Conservation (phyloP, 1,140 invertebrate genomes). For the Drosophila albomicans region DNA sequence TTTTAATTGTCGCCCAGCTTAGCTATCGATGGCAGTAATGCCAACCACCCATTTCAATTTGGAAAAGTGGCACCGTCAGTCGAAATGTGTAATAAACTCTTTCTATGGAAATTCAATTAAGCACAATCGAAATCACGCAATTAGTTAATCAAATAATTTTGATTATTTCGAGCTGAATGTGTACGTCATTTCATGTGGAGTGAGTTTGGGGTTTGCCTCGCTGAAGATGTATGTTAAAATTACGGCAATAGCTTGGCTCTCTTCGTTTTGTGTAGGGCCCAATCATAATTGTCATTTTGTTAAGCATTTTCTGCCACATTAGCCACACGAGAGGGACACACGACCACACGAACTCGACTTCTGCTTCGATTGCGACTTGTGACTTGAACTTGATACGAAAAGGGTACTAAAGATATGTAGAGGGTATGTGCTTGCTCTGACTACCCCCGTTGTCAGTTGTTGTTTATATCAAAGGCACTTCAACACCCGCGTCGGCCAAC, state of each 20-base stretch:
- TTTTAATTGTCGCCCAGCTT: conserved; percentile 63
- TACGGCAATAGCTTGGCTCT: conserved; percentile 31
- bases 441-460: conserved; percentile 75
- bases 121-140: conserved; percentile 82
- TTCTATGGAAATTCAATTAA: conserved; percentile 80
- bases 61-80: conserved; percentile 69
- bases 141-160: conserved; percentile 84
- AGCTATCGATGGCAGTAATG: conserved; percentile 29
- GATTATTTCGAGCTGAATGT: conserved; percentile 45
- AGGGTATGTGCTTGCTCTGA: conserved; percentile 46
- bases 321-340: conserved; percentile 49
- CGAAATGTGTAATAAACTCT: conserved; percentile 38
- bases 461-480: conserved; percentile 73
- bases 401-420: background rate
- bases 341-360: conserved; percentile 39
- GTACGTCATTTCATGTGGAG: conserved; percentile 2
- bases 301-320: conserved; percentile 54
- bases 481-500: conserved; percentile 56
- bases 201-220: background rate
- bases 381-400: conserved; percentile 14
- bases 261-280: background rate
- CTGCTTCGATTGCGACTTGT: background rate
- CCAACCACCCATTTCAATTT: conserved; percentile 65
- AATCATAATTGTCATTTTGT: conserved; percentile 73
- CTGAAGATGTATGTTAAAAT: conserved; percentile 75